Evolutionary conservation across 1,140 invertebrate species (phyloP), one percentile per base, ranked within the genome.

Genomic region (Tetramorium alpestre): DNA sequence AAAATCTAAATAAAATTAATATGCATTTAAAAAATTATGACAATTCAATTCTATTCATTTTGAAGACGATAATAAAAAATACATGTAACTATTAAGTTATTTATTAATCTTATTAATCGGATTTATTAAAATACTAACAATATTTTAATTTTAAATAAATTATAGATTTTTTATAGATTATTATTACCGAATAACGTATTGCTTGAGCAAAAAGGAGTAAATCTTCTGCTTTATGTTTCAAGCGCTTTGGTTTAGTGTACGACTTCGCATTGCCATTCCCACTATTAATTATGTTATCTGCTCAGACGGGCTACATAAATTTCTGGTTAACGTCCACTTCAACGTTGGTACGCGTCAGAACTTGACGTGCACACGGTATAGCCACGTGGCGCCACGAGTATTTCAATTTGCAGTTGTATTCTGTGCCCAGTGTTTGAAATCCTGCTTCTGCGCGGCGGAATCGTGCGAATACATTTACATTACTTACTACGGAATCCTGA

Each of bases 371-470:
- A 62, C 13, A 84, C 41, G 41, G 44, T 73, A 75, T 86, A 80
- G 41, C 76, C 76, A 73, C 80, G 58, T 58, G 33, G 54, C 47
- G 18, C 76, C 65, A 54, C 85, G 62, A 89, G 65, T 87, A 89
- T 92, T 92, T 92, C 91, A 90, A 92, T 92, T 92, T 91, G 75
- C 84, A 90, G 64, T 86, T 72, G 77, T 80, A 62, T 75, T 84
- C 75, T 87, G 56, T 64, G 64, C 73, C 51, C 85, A 65, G n/a
- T 22, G 65, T 49, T 75, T 49, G 85, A 62, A 80, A 88, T 87
- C 88, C 82, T 18, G 25, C 54, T 87, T 47, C 73, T 67, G 49
- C 72, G 62, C 47, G 60, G 58, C 62, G 38, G 76, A 82, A 92
- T 92, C 90, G 85, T 84, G 78, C 82, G 90, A 92, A 91, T 88